phyloP scores from a whole-genome alignment of 2,888 invertebrate genomes.

The Leptopilina myrica region DNA sequence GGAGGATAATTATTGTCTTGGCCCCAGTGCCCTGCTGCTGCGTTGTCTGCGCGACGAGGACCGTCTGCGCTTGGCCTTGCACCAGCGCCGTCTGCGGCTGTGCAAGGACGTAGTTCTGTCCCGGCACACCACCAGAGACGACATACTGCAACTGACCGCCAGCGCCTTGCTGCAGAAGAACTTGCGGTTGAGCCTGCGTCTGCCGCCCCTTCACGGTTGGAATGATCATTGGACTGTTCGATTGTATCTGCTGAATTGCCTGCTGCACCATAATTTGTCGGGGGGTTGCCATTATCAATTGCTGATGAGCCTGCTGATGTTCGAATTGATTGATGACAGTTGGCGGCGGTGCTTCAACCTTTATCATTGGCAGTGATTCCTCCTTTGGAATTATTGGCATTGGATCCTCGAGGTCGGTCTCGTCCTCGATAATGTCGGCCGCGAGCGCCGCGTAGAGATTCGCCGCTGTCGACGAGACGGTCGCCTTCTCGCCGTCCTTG shows the following conservation, averaged over 20 bases:
- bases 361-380: conserved; percentile 55
- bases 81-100: conserved; percentile 82
- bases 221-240: conserved; percentile 72
- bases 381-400: conserved; percentile 59
- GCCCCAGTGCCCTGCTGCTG: conserved; percentile 82
- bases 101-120: conserved; percentile 83
- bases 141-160: conserved; percentile 79
- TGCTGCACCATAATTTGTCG: conserved; percentile 69
- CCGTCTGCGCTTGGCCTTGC: conserved; percentile 81
- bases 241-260: conserved; percentile 48
- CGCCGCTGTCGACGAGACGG: conserved; percentile 89
- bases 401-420: conserved; percentile 79
- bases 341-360: conserved; percentile 52
- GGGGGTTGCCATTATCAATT: conserved; percentile 71
- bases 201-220: conserved; percentile 69
- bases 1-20: conserved; percentile 85
- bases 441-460: conserved; percentile 91
- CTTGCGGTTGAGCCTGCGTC: conserved; percentile 65
- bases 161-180: conserved; percentile 71
- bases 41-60: conserved; percentile 82
- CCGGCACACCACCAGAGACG: conserved; percentile 78
- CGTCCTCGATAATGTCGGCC: conserved; percentile 90
- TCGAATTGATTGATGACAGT: conserved; percentile 61
- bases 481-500: conserved; percentile 78
- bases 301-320: conserved; percentile 75